phyloP scores from a whole-genome alignment of 1,140 invertebrate species.

The Listronotus oregonensis region DNA sequence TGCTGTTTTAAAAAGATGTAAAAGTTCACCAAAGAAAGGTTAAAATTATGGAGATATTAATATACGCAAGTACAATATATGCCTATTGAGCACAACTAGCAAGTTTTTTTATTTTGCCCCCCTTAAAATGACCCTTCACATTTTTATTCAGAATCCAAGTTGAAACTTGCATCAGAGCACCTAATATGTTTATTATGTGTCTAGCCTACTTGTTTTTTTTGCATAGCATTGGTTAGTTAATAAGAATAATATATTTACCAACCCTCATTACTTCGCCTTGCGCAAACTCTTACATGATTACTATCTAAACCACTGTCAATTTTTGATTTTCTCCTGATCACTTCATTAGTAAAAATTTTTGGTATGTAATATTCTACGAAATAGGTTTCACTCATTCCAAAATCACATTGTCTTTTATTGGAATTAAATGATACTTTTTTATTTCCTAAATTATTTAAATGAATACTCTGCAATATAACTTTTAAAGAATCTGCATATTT shows the following conservation, averaged over 20 bases:
- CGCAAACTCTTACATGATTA: constrained; percentile 47
- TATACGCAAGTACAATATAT: no score
- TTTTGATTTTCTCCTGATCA: constrained; percentile 42
- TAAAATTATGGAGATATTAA: no score
- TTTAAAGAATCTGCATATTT: constrained; percentile 50
- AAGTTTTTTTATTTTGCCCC: no score
- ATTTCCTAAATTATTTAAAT: constrained; percentile 46
- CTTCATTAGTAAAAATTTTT: constrained; percentile 37
- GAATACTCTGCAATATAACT: constrained; percentile 45
- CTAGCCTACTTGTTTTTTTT: no score
- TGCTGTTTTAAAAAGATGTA: no score
- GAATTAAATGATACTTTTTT: constrained; percentile 38
- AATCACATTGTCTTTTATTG: constrained; percentile 30
- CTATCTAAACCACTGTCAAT: constrained; percentile 45
- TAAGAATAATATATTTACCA: background rate
- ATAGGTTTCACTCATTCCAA: constrained; percentile 43
- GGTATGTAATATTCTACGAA: constrained; percentile 53
- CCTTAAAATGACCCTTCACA: no score
- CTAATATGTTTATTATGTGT: no score
- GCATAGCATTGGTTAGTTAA: no score
- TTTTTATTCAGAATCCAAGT: no score
- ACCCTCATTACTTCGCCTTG: constrained; percentile 40
- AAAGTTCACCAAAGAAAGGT: no score
- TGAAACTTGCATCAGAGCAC: no score
- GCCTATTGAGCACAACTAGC: no score